These are phyloP conservation scores for Hystrix cristata DNA, from an alignment of 2,113 vertebrate species.

Conservation along the genomic window DNA sequence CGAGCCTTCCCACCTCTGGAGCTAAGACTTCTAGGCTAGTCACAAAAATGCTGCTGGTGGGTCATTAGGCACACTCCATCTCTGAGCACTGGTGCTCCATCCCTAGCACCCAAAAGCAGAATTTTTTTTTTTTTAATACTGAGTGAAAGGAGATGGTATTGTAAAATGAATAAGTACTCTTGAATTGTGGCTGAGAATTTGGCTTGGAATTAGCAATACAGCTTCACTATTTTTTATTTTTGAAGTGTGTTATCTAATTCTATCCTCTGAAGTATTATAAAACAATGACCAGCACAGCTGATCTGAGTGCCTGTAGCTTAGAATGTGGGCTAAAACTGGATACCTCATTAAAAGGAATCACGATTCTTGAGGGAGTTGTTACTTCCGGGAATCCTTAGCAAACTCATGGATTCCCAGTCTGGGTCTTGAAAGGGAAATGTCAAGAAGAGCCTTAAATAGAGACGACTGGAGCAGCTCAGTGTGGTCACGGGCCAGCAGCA, in stretches of 20 bases:
- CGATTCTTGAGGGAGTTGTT: not conserved
- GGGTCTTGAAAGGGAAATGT: not conserved
- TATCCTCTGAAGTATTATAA: not conserved
- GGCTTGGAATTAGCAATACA: not conserved
- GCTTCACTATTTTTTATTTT: not conserved
- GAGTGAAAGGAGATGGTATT: not conserved
- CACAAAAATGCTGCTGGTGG: too few species aligned
- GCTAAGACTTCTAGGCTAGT: too few species aligned
- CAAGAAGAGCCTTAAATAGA: not conserved
- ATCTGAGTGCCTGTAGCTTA: not conserved
- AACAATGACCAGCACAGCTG: not conserved
- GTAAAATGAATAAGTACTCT: not conserved
- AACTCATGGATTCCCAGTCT: not conserved
- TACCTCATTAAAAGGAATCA: not conserved
- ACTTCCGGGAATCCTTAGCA: not conserved
- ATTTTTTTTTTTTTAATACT: not conserved
- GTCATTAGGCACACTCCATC: not conserved
- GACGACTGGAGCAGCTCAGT: not conserved
- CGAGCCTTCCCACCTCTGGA: too few species aligned
- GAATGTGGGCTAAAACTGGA: not conserved
- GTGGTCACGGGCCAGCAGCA: not conserved
- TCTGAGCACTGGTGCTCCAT: not conserved
- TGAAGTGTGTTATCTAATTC: not conserved
- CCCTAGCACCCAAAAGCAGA: not conserved
- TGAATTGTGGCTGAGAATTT: not conserved